These are phyloP conservation scores for Strix occidentalis DNA, from an alignment of 2,797 vertebrate genomes.

Conservation along the genomic window DNA sequence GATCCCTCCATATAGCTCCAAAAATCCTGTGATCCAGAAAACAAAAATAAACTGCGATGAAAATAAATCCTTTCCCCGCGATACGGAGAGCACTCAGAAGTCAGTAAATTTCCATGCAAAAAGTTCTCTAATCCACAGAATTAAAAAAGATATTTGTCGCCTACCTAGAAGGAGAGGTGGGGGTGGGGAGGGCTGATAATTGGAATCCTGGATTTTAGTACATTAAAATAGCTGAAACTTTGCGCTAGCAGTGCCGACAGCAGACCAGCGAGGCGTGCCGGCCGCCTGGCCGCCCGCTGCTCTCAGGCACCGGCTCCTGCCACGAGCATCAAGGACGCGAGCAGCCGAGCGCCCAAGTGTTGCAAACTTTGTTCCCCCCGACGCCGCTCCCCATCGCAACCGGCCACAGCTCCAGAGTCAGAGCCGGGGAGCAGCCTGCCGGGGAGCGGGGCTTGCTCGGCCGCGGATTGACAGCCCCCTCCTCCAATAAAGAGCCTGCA, in stretches of 20 bases:
- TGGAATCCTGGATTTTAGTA: not conserved
- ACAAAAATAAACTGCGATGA: conserved; percentile 4
- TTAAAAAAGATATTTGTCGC: not conserved
- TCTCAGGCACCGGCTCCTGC: not conserved
- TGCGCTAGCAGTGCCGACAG: not conserved
- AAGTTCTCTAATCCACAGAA: conserved; percentile 30
- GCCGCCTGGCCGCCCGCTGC: not conserved
- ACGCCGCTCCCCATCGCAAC: conserved; percentile 62
- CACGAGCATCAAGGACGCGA: not conserved
- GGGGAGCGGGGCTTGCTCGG: conserved; percentile 2
- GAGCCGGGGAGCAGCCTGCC: conserved; percentile 6
- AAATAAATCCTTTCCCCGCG: not conserved
- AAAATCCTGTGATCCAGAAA: conserved; percentile 55
- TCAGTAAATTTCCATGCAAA: conserved; percentile 58
- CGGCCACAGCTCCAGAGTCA: not conserved
- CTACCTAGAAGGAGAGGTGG: conserved; percentile 33
- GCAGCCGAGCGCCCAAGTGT: not conserved
- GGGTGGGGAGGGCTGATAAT: not conserved
- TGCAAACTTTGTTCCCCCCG: conserved; percentile 70
- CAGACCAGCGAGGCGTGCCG: not conserved
- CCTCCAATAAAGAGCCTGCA: conserved; percentile 66
- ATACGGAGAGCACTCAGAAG: conserved; percentile 29
- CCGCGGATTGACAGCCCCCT: conserved; percentile 60
- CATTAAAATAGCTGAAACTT: conserved; percentile 39
- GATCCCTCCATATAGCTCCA: conserved; percentile 89